A percentile compares a stretch with the other conserved stretches of the same genome.
These are phyloP conservation scores for Bombus terrestris DNA, from an alignment of 1,140 invertebrate genomes.

Conservation along the genomic window DNA sequence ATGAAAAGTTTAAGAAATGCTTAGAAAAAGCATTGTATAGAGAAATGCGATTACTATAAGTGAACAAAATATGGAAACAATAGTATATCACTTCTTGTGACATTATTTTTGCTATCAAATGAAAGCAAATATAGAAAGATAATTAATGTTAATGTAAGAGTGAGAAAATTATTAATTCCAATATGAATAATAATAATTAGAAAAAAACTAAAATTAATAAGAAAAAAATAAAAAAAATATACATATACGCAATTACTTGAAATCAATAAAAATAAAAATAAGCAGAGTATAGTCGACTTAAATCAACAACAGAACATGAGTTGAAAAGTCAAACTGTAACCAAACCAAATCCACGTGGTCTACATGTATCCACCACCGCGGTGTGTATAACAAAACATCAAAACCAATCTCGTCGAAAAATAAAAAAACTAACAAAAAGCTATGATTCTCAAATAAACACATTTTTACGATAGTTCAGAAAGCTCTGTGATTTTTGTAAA, in stretches of 20 bases:
- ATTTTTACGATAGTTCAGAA: neutral
- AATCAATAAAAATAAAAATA: neutral
- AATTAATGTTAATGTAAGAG: neutral
- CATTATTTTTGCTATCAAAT: neutral
- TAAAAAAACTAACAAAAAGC: neutral
- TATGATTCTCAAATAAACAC: neutral
- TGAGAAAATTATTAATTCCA: neutral
- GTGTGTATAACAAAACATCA: neutral
- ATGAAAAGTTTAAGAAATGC: neutral
- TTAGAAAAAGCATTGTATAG: neutral
- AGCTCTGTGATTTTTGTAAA: neutral
- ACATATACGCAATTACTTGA: neutral
- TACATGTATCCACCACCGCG: neutral
- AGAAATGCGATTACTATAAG: no score
- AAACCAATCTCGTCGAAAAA: neutral
- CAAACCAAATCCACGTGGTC: neutral
- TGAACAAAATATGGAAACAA: neutral
- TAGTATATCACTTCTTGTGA: neutral
- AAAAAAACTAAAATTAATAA: neutral
- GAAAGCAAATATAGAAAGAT: neutral
- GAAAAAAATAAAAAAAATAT: neutral
- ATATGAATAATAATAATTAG: neutral
- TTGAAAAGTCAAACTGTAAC: neutral
- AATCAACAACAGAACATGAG: neutral
- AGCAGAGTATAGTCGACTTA: neutral